Percentiles rank a stretch among this genome's conserved stretches.
Evolutionary conservation across 2,797 vertebrate species (phyloP).

Genomic region (Semotilus atromaculatus): DNA sequence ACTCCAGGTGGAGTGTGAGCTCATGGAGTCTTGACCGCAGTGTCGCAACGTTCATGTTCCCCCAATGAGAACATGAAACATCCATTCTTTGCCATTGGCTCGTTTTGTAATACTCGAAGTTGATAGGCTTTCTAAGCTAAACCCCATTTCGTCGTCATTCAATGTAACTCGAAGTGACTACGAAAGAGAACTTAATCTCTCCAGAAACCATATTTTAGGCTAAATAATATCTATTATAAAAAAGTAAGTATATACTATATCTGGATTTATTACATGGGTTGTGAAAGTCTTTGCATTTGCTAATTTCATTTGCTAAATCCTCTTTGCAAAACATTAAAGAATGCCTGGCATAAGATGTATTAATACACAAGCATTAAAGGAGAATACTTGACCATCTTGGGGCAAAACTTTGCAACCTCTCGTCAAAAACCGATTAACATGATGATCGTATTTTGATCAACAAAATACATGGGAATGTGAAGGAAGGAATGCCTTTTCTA

Average conservation of each 20-base stretch:
- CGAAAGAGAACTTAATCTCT: not conserved
- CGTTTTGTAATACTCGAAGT: no score
- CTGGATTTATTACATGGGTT: constrained; percentile 33
- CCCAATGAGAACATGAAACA: no score
- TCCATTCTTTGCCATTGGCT: no score
- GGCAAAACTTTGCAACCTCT: not conserved
- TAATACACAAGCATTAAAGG: not conserved
- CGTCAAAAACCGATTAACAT: constrained; percentile 18
- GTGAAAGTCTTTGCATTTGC: constrained; percentile 1
- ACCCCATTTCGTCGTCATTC: no score
- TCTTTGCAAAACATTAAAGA: constrained; percentile 1
- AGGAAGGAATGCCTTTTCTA: constrained; percentile 39
- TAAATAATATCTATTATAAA: no score
- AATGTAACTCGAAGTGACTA: no score
- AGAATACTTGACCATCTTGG: constrained; percentile 36
- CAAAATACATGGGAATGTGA: constrained; percentile 28
- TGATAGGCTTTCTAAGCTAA: no score
- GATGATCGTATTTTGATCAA: not conserved
- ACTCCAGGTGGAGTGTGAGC: no score
- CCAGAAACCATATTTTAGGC: not conserved
- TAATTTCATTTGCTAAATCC: not conserved
- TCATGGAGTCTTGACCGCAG: no score
- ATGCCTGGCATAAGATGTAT: constrained; percentile 31
- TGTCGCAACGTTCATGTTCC: no score
- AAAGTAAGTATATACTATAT: not conserved